Evolutionary conservation across 1,140 invertebrate species (phyloP).

Genomic region (Pseudomyrmex pallidus): DNA sequence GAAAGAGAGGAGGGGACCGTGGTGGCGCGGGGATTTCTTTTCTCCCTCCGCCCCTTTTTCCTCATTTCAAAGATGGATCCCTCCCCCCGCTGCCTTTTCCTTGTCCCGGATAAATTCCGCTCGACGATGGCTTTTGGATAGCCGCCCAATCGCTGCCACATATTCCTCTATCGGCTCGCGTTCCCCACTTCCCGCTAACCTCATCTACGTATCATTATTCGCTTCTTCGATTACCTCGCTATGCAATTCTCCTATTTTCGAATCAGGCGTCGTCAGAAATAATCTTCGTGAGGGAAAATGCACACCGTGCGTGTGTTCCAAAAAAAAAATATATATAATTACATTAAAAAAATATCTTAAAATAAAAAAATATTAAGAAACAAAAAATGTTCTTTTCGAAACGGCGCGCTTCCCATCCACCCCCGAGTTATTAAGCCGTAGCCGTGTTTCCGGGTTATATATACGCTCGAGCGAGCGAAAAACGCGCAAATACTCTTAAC

Average conservation of each 20-base stretch:
- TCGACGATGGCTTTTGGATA: constrained; percentile 82
- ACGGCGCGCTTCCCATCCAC: background rate
- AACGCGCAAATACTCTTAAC: constrained; percentile 83
- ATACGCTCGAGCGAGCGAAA: constrained; percentile 69
- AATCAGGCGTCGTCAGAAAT: background rate
- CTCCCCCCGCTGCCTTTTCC: constrained; percentile 21
- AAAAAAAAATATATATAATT: background rate
- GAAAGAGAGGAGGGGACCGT: background rate
- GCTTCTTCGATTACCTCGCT: constrained; percentile 24
- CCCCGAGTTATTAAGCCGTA: constrained; percentile 1
- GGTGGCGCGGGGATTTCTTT: constrained; percentile 42
- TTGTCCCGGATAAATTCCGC: constrained; percentile 60
- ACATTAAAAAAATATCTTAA: background rate
- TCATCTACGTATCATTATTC: constrained; percentile 42
- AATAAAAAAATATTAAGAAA: background rate
- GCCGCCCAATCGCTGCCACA: constrained; percentile 83
- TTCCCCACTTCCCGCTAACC: background rate
- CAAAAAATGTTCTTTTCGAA: constrained; percentile 15
- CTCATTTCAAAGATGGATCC: constrained; percentile 51
- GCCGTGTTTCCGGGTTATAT: constrained; percentile 73
- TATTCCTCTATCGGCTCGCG: constrained; percentile 76
- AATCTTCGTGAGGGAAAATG: too few species aligned
- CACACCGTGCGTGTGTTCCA: too few species aligned
- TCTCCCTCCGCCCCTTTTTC: constrained; percentile 20
- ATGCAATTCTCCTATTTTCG: constrained; percentile 14